Conservation (phyloP, 2,888 invertebrate species). For the Leptopterna dolabrata region DNA sequence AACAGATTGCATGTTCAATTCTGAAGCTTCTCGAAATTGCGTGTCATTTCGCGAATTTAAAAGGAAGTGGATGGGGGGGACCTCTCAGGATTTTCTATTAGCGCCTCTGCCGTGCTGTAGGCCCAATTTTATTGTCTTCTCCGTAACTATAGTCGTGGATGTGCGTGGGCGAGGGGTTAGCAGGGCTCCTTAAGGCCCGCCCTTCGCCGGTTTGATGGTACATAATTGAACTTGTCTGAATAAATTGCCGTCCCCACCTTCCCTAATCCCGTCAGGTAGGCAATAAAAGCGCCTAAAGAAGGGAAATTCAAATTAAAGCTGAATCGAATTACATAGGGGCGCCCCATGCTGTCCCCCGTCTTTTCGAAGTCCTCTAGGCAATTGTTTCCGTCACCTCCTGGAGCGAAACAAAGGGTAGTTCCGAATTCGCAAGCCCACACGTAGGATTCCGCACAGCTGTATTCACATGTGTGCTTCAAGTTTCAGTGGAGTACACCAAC, state of each 20-base stretch:
- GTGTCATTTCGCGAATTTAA: background rate
- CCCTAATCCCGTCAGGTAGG: conserved; percentile 50
- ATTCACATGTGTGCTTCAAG: too few species aligned
- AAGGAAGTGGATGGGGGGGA: background rate
- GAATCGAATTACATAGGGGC: conserved; percentile 47
- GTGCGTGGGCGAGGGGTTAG: background rate
- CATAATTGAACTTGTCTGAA: conserved; percentile 51
- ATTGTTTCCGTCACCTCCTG: conserved; percentile 25
- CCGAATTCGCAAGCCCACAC: too few species aligned
- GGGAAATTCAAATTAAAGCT: conserved; percentile 48
- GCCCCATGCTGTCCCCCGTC: background rate
- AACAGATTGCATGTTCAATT: background rate
- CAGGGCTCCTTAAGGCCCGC: background rate
- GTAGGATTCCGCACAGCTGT: too few species aligned
- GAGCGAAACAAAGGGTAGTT: too few species aligned
- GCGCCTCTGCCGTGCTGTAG: background rate
- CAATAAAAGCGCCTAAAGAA: conserved; percentile 49
- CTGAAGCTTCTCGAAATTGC: background rate
- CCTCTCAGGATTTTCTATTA: conserved; percentile 24
- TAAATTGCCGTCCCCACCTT: conserved; percentile 46
- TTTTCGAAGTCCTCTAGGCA: conserved; percentile 18
- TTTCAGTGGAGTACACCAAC: too few species aligned
- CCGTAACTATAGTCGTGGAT: background rate
- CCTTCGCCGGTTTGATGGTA: background rate
- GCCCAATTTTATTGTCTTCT: conserved; percentile 18